Conservation (phyloP, 2,888 invertebrate species). For the Ornithoptera alexandrae region DNA sequence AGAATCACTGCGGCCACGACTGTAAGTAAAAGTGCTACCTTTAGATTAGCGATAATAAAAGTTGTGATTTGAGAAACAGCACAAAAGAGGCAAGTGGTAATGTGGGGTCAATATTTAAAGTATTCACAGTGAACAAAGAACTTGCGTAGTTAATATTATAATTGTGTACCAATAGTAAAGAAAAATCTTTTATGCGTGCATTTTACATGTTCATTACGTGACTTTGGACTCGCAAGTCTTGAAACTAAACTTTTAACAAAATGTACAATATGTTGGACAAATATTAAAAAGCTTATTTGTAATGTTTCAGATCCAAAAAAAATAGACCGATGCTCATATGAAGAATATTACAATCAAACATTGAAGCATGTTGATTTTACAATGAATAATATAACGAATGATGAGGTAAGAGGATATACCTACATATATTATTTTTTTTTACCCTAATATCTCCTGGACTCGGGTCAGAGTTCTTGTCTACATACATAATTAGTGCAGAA, state of each 20-base stretch:
- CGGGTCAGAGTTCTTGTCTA: too few species aligned
- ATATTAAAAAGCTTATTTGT: not conserved
- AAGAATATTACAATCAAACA: conserved; percentile 85
- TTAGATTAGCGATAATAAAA: not conserved
- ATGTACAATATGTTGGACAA: too few species aligned
- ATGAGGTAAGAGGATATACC: conserved; percentile 53
- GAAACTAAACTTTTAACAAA: too few species aligned
- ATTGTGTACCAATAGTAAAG: not conserved
- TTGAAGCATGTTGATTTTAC: conserved; percentile 82
- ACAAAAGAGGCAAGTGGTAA: not conserved
- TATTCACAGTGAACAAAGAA: not conserved
- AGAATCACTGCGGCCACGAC: conserved; percentile 88
- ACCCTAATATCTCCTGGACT: too few species aligned
- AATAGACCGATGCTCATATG: conserved; percentile 86
- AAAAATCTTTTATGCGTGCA: not conserved
- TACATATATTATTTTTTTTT: too few species aligned
- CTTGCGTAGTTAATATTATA: not conserved
- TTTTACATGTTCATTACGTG: too few species aligned
- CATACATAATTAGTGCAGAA: too few species aligned
- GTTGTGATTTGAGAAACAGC: not conserved
- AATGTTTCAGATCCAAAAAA: conserved; percentile 65
- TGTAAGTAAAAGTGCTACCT: conserved; percentile 62
- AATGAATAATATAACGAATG: conserved; percentile 70
- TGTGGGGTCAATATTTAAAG: not conserved
- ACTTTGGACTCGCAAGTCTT: too few species aligned